Evolutionary conservation across 2,888 invertebrate genomes (phyloP), one percentile per base, ranked within the genome.

Genomic region (Parochlus steinenii): DNA sequence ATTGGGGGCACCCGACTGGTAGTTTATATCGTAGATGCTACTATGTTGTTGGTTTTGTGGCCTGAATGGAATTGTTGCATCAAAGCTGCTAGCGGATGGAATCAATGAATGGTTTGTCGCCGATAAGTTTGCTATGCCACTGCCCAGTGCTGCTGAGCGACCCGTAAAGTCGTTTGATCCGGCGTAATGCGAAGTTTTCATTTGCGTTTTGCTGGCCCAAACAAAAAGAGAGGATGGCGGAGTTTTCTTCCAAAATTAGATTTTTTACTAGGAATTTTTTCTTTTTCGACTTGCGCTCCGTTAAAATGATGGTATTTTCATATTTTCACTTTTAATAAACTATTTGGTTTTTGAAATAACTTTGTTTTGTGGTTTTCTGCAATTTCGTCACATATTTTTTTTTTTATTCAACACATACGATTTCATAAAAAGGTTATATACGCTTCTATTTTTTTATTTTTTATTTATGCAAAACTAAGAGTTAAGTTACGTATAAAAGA

Each of bases 101-200:
- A 11, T 22, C 11, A 16, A 22, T 11, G 22, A 14, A 8, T 28
- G 19, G n/a, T 30, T 11, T 44, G 31, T 22, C 40, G 39, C 31
- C 42, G 41, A 26, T 43, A 26, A 42, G 33, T 45, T 38, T 14
- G 12, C 32, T 31, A 26, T 38, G 27, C 36, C 43, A 41, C 43
- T 45, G 43, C 48, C 47, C 47, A 46, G 43, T 41, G 45, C 40
- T 41, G 41, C 40, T 44, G 46, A 46, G 48, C 48, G 49, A 49
- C 48, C 45, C 43, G 46, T 42, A 43, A 49, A 48, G 48, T 49
- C 49, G 47, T 46, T 46, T 42, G 47, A 47, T 42, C 44, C 46
- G 44, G 44, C 44, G 44, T 46, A 47, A 46, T 48, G 48, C 47
- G 48, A 46, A 48, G 46, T 48, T 49, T 49, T 49, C 49, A 49